Percentiles rank a stretch among this genome's conserved stretches.
Conservation (phyloP, 1,140 invertebrate species). For the Drosophila novamexicana region DNA sequence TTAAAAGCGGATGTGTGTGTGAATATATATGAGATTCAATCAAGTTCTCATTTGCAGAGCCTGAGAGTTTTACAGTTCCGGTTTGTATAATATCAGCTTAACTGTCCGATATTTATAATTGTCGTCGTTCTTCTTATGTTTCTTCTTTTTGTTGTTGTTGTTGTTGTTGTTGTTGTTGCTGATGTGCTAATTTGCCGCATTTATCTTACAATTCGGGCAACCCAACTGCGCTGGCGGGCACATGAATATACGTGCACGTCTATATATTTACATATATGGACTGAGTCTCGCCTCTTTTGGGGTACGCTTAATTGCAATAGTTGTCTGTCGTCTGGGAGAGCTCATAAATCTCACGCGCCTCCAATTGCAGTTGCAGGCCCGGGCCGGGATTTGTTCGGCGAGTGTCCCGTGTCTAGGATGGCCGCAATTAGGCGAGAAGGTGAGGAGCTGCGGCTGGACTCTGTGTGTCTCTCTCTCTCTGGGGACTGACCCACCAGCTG, state of each 20-base stretch:
- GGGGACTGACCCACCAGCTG: conserved; percentile 36
- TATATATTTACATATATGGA: conserved; percentile 4
- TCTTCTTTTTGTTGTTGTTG: too few relatives aligned
- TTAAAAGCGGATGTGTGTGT: not conserved
- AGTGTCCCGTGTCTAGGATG: conserved; percentile 46
- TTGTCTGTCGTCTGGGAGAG: conserved; percentile 26
- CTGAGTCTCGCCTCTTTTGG: conserved; percentile 10
- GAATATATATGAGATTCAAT: not conserved
- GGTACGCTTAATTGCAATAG: conserved; percentile 58
- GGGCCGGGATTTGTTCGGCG: not conserved
- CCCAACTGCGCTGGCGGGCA: not conserved
- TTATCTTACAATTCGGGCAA: conserved; percentile 58
- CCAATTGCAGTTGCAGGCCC: conserved; percentile 52
- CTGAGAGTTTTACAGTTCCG: conserved; percentile 13
- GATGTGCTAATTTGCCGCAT: conserved; percentile 65
- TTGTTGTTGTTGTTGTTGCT: conserved; percentile 9
- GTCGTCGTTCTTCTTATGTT: not conserved
- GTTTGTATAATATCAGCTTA: conserved; percentile 16
- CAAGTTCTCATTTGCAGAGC: not conserved
- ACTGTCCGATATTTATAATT: conserved; percentile 1
- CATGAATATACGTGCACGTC: not conserved
- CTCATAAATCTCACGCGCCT: conserved; percentile 76
- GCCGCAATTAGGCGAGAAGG: conserved; percentile 40
- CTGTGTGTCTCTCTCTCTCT: not conserved
- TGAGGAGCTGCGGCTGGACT: not conserved